Evolutionary conservation across 2,888 invertebrate genomes (phyloP).

Genomic region (Augiades crinisus): DNA sequence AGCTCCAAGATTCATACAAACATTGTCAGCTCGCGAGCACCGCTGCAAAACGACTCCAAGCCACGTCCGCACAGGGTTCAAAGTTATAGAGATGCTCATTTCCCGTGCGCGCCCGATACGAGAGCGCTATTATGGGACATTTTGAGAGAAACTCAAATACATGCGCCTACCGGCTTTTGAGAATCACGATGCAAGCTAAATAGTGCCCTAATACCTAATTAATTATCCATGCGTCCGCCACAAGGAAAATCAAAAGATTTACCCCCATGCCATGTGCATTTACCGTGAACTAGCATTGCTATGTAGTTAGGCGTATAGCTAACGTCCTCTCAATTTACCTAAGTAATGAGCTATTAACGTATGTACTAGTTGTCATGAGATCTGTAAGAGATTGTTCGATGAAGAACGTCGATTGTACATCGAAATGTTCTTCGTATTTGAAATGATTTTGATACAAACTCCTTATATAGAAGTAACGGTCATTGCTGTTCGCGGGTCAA

Average conservation of each 20-base stretch:
- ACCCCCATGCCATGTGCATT: constrained; percentile 12
- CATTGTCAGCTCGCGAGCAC: constrained; percentile 10
- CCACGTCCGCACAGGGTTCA: constrained; percentile 5
- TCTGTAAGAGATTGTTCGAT: too few species aligned
- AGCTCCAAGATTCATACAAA: constrained; percentile 27
- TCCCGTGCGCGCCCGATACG: constrained; percentile 14
- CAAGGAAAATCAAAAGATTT: constrained; percentile 13
- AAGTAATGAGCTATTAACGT: too few species aligned
- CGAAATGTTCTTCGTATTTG: too few species aligned
- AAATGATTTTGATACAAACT: too few species aligned
- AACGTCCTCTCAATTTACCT: too few species aligned
- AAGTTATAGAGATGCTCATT: constrained; percentile 22
- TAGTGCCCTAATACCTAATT: neutral
- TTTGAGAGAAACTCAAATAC: constrained; percentile 6
- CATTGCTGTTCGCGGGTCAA: too few species aligned
- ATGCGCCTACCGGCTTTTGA: neutral
- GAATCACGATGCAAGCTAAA: neutral
- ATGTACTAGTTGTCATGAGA: too few species aligned
- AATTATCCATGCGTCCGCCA: constrained; percentile 1
- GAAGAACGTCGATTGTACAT: too few species aligned
- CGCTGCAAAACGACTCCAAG: constrained; percentile 13
- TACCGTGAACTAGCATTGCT: too few species aligned
- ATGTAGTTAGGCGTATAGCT: too few species aligned
- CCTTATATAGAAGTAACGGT: too few species aligned
- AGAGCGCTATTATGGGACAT: constrained; percentile 8